These are phyloP conservation scores for Spisula subtruncata DNA, from an alignment of 2,888 invertebrate species.

Conservation along the genomic window DNA sequence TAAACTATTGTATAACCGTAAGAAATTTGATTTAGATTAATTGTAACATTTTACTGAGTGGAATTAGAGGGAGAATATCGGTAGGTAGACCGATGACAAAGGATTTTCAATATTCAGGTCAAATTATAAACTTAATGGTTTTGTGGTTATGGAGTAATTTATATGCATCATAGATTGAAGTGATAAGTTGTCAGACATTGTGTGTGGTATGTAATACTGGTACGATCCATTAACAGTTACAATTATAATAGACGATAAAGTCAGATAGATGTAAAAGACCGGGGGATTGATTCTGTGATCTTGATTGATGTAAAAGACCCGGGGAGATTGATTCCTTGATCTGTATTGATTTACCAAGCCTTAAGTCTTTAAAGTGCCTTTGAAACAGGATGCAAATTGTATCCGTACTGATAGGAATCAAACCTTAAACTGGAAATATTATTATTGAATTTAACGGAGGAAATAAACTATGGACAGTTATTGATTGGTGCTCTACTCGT, in stretches of 20 bases:
- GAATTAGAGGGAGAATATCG: neutral
- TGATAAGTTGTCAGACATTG: slow-evolving; percentile 14
- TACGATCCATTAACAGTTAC: neutral
- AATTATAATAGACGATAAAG: neutral
- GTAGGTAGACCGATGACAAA: neutral
- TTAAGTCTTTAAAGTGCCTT: neutral
- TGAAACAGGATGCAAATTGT: slow-evolving; percentile 9
- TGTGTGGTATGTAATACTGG: neutral
- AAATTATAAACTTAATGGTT: neutral
- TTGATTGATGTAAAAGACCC: neutral
- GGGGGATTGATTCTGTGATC: neutral
- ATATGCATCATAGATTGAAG: neutral
- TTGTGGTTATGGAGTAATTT: neutral
- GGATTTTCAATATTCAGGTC: neutral
- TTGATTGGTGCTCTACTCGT: neutral
- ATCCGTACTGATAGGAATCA: neutral
- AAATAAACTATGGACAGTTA: neutral
- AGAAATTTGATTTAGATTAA: slow-evolving; percentile 16
- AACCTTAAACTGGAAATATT: neutral
- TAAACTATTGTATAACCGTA: slow-evolving; percentile 15
- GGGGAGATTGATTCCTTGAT: neutral
- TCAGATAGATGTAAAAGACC: neutral
- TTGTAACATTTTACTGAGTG: neutral
- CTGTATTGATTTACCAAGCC: neutral
- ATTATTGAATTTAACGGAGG: neutral